Evolutionary conservation across 2,797 vertebrate species (phyloP), one percentile per base, ranked within the genome.

Genomic region (Cossypha caffra): DNA sequence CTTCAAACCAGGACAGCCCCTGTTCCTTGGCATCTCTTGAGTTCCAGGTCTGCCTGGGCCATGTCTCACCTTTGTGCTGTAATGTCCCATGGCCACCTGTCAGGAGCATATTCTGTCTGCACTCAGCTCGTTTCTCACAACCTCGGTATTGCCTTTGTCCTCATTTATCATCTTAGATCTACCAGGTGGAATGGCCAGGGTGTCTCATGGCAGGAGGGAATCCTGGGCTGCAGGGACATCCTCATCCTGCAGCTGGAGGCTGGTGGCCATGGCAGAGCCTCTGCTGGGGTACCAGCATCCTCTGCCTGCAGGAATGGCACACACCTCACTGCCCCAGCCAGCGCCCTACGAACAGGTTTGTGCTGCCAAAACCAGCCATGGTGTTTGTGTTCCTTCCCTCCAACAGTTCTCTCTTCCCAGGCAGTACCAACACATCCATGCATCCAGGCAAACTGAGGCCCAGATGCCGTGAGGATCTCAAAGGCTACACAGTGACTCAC

Each of bases 221-320:
- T 68, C 74, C 80, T 78, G 58, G 76, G 37, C 54, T 71, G 19
- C 40, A 75, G 66, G 33, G 42, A 47, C 58, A 31, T 72, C 74
- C 13, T 61, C 1, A 0, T 52, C 50, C 37, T 18, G 50, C 21
- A n/a, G 33, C 16, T 17, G 54, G 43, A 84, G 38, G 11, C 16
- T 17, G 0, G 0, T n/a, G 55, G 50, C 20, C 6, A 1, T 5
- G 33, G 67, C 59, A 69, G 40, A 78, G 40, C 33, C 16, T 62
- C n/a, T 58, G 76, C 29, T 3, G 8, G 48, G 11, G 17, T n/a
- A 28, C 42, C 13, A 17, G 16, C 17, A 58, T 16, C 7, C 28
- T 37, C 33, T 88, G 42, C 43, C 57, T 35, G 21, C 16, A 19
- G 51, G 29, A 71, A 63, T 13, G 31, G 31, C 54, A 19, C 33